A percentile compares a stretch with the other conserved stretches of the same genome.
Conservation (phyloP, 1,140 invertebrate genomes). For the Hydropsyche tenuis region DNA sequence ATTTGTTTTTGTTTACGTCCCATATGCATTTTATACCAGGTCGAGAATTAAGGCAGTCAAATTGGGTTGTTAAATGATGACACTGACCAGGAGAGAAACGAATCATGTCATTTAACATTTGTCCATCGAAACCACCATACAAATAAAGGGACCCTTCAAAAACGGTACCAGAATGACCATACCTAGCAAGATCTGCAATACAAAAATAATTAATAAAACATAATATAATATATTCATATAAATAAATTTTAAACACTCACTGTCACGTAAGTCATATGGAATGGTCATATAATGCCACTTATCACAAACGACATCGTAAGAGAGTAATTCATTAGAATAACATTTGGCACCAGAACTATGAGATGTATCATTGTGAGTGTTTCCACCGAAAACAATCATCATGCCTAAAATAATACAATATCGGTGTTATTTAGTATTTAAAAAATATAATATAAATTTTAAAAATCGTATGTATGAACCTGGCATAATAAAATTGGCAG, state of each 20-base stretch:
- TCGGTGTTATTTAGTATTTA: constrained; percentile 86
- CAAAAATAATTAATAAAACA: too few relatives aligned
- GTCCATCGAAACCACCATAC: constrained; percentile 83
- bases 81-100: constrained; percentile 81
- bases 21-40: constrained; percentile 84
- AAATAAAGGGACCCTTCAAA: constrained; percentile 79
- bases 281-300: constrained; percentile 71
- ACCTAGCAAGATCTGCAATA: constrained; percentile 70
- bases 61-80: constrained; percentile 65
- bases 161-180: constrained; percentile 79
- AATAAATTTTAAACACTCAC: constrained; percentile 39
- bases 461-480: constrained; percentile 58
- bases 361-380: constrained; percentile 93
- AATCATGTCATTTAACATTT: constrained; percentile 81
- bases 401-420: constrained; percentile 57
- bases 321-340: constrained; percentile 85
- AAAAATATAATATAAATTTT: too few relatives aligned
- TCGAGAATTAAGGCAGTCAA: constrained; percentile 70
- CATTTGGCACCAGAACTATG: constrained; percentile 84
- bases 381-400: constrained; percentile 94
- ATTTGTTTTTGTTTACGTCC: constrained; percentile 70
- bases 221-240: too few relatives aligned
- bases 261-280: constrained; percentile 64
- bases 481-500: constrained; percentile 79
- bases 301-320: constrained; percentile 87